A percentile compares a stretch with the other conserved stretches of the same genome.
These are phyloP conservation scores for Mimumesa dahlbomi DNA, from an alignment of 2,888 invertebrate genomes.

Conservation along the genomic window DNA sequence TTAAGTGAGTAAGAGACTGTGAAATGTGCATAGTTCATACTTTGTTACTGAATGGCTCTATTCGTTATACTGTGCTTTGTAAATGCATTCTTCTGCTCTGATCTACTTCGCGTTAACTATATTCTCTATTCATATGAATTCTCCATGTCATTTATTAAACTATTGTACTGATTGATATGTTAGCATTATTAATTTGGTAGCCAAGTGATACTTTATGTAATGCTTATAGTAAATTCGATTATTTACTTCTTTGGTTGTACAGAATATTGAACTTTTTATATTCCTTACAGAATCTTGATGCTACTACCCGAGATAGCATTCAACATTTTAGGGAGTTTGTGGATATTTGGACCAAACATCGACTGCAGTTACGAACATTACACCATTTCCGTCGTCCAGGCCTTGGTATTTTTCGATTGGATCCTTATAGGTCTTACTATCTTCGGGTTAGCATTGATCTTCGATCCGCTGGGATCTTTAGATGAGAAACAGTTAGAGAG, in stretches of 20 bases:
- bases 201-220: too few relatives aligned
- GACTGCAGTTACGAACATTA: constrained; percentile 86
- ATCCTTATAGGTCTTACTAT: constrained; percentile 87
- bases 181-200: too few relatives aligned
- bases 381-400: constrained; percentile 87
- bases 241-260: too few relatives aligned
- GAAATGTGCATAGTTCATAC: constrained; percentile 7
- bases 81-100: neutral
- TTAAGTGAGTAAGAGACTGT: constrained; percentile 82
- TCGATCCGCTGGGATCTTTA: constrained; percentile 88
- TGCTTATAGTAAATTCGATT: too few relatives aligned
- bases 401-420: constrained; percentile 91
- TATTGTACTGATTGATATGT: too few relatives aligned
- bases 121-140: too few relatives aligned
- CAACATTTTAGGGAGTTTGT: constrained; percentile 91
- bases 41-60: neutral
- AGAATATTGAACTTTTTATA: too few relatives aligned
- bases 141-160: too few relatives aligned
- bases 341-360: constrained; percentile 88
- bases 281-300: constrained; percentile 85
- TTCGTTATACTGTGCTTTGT: neutral
- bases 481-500: constrained; percentile 79
- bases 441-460: constrained; percentile 89
- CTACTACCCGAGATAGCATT: constrained; percentile 89
- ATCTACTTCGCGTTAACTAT: too few relatives aligned